Evolutionary conservation across 2,797 vertebrate species (phyloP).

Genomic region (Dallia pectoralis): DNA sequence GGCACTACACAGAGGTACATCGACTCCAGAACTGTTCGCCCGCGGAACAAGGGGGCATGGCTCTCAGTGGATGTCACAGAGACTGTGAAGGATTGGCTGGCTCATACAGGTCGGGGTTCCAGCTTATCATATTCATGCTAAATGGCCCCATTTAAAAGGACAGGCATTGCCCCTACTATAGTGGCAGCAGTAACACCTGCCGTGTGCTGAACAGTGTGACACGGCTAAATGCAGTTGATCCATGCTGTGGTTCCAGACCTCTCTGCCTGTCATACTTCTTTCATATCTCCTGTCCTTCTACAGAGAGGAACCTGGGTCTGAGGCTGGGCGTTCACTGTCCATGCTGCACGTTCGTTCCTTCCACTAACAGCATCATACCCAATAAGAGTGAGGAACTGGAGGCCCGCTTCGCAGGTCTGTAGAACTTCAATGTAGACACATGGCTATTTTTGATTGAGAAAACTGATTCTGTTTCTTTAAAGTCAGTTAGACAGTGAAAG

Average conservation of each 20-base stretch:
- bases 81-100: conserved; percentile 80
- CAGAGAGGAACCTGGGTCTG: conserved; percentile 80
- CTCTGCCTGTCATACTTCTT: background rate
- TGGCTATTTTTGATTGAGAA: conserved; percentile 23
- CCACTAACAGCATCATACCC: conserved; percentile 80
- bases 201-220: too few relatives aligned
- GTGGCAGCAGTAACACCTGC: too few relatives aligned
- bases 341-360: conserved; percentile 80
- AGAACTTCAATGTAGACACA: background rate
- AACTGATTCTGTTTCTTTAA: background rate
- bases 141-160: too few relatives aligned
- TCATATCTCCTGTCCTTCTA: background rate
- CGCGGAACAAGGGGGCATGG: conserved; percentile 74
- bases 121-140: background rate
- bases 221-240: too few relatives aligned
- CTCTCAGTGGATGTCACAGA: conserved; percentile 80
- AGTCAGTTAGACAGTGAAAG: too few relatives aligned
- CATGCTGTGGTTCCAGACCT: background rate
- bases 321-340: conserved; percentile 82
- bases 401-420: conserved; percentile 77
- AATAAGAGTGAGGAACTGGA: conserved; percentile 83
- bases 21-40: conserved; percentile 78
- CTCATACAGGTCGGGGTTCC: conserved; percentile 70
- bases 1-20: conserved; percentile 78
- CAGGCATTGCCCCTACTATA: too few relatives aligned